phyloP scores from a whole-genome alignment of 2,888 invertebrate genomes.

The Sesamia inferens region DNA sequence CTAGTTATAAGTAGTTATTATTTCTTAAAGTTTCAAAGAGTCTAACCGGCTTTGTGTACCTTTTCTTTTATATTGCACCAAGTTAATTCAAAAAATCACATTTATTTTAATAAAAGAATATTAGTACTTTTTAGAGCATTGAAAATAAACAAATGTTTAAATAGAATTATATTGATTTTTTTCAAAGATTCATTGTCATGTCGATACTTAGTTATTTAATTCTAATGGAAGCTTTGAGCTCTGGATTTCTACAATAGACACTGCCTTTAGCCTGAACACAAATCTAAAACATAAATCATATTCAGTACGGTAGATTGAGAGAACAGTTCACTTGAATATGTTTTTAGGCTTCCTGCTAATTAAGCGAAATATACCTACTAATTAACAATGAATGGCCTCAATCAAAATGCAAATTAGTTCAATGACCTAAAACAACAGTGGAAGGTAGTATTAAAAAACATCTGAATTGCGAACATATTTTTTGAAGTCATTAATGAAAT shows the following conservation, averaged over 20 bases:
- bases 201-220: no score
- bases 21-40: neutral
- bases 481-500: neutral
- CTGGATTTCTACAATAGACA: neutral
- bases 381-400: no score
- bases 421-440: neutral
- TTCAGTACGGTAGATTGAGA: neutral
- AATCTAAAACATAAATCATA: neutral
- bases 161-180: no score
- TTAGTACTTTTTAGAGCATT: neutral
- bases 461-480: no score
- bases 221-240: no score
- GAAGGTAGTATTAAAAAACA: neutral
- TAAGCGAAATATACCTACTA: neutral
- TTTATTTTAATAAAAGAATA: constrained; percentile 5
- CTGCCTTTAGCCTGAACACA: neutral
- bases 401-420: neutral
- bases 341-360: neutral
- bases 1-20: neutral
- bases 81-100: neutral
- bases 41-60: neutral
- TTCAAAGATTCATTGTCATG: neutral
- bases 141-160: no score
- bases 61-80: neutral
- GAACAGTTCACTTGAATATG: neutral